Evolutionary conservation across 1,140 invertebrate species (phyloP), one percentile per base, ranked within the genome.

Genomic region (Epicauta chinensis): DNA sequence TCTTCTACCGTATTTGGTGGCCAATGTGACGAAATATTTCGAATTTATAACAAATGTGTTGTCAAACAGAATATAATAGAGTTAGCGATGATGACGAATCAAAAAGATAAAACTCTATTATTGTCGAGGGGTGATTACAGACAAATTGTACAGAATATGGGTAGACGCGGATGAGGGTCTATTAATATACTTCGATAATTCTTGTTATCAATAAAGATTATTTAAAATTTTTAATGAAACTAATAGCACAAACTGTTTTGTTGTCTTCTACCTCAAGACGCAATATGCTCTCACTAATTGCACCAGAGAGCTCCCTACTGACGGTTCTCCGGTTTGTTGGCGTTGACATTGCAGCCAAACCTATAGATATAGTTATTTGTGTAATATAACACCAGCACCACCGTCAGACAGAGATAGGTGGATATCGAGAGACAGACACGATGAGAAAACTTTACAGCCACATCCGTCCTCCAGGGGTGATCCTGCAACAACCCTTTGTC

Each of bases 401-500:
- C n/a, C n/a, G n/a, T n/a, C n/a, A 14, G 34, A n/a, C 34, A 2
- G 14, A n/a, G 34, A 14, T n/a, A n/a, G n/a, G 4, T 12, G 11
- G n/a, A n/a, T 14, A n/a, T 36, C 31, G 31, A n/a, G 31, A n/a
- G 2, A 11, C 10, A 36, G 44, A 13, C 31, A 31, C 11, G 23
- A 16, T 43, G 47, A 53, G 51, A 43, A 23, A 23, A 23, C 23
- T 43, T 23, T 23, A 23, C 17, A 23, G 23, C 7, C 23, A 30
- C 44, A 55, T 49, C 47, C 46, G 45, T 51, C 44, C 53, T 41
- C 40, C 15, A 55, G 47, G 57, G 56, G 54, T 51, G 53, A 53
- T 55, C 47, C 45, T 54, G 51, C 59, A 61, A 55, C 57, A 61
- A 61, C 56, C 60, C 60, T 61, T 61, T 61, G 60, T 61, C 57